A percentile compares a stretch with the other conserved stretches of the same genome.
phyloP scores from a whole-genome alignment of 2,113 vertebrate genomes.

The Antechinus stuartii region DNA sequence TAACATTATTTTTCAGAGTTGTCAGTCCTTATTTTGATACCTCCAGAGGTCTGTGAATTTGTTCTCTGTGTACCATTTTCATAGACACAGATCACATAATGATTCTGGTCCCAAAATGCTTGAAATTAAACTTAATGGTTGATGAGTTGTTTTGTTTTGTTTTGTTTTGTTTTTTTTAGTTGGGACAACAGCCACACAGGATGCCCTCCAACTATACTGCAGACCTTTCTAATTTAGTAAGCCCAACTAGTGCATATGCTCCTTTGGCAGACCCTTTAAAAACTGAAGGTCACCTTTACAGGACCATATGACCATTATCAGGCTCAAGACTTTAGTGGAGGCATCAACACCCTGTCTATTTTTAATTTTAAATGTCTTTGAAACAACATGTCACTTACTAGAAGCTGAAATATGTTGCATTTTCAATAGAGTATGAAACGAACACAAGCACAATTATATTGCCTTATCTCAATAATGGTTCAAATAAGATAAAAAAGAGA shows the following conservation, averaged over 20 bases:
- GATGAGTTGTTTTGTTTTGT: neutral
- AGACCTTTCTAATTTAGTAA: neutral
- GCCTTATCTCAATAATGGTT: neutral
- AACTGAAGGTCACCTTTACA: neutral
- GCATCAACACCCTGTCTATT: neutral
- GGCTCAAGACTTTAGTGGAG: neutral
- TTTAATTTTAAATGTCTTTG: conserved; percentile 1
- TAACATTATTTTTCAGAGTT: neutral
- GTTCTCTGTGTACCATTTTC: neutral
- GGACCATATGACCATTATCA: neutral
- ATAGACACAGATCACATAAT: neutral
- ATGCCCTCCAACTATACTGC: neutral
- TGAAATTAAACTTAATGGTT: neutral
- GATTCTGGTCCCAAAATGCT: neutral
- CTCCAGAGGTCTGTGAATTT: neutral
- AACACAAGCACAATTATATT: neutral
- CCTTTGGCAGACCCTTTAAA: neutral
- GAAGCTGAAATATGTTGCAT: neutral
- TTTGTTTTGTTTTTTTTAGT: neutral
- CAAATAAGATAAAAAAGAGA: neutral
- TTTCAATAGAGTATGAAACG: neutral
- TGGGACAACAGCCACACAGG: neutral
- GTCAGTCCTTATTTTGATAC: neutral
- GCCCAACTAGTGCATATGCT: neutral
- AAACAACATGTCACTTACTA: neutral